Conservation (phyloP, 2,113 vertebrate genomes). For the Phrynosoma platyrhinos region DNA sequence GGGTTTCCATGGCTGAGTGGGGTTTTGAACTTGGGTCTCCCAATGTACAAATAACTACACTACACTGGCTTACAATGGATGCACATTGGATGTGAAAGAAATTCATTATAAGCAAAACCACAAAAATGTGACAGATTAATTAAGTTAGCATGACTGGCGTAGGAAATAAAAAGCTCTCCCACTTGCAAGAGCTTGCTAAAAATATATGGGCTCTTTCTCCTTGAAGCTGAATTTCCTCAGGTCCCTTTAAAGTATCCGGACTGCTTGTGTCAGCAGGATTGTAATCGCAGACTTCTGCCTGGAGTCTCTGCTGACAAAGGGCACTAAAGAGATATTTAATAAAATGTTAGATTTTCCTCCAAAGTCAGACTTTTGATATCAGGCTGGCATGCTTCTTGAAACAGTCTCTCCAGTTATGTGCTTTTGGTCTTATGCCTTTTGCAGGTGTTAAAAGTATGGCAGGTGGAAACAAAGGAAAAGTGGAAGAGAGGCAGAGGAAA, state of each 20-base stretch:
- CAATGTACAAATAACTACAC: too few species aligned
- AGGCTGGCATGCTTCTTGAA: slow-evolving; percentile 41
- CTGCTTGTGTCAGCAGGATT: slow-evolving; percentile 41
- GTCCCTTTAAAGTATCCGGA: slow-evolving; percentile 31
- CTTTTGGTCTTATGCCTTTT: slow-evolving; percentile 40
- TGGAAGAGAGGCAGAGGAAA: slow-evolving; percentile 4
- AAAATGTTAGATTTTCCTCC: slow-evolving; percentile 41
- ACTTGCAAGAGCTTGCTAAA: background rate
- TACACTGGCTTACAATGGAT: too few species aligned
- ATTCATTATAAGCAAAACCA: background rate
- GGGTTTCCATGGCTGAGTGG: too few species aligned
- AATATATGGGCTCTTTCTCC: background rate
- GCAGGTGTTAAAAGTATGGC: slow-evolving; percentile 26
- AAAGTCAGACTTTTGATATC: slow-evolving; percentile 43
- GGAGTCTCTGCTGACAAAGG: slow-evolving; percentile 12
- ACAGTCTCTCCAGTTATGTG: background rate
- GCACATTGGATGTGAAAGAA: background rate
- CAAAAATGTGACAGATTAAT: slow-evolving; percentile 10
- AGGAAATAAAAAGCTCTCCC: background rate
- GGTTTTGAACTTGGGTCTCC: too few species aligned
- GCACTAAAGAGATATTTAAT: slow-evolving; percentile 42
- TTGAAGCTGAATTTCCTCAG: slow-evolving; percentile 20
- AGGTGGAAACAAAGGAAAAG: slow-evolving; percentile 40
- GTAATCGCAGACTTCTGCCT: slow-evolving; percentile 43
- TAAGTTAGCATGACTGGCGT: background rate